Base-by-base conservation (phyloP, 2,797 vertebrate genomes). In the Phoebastria nigripes region DNA sequence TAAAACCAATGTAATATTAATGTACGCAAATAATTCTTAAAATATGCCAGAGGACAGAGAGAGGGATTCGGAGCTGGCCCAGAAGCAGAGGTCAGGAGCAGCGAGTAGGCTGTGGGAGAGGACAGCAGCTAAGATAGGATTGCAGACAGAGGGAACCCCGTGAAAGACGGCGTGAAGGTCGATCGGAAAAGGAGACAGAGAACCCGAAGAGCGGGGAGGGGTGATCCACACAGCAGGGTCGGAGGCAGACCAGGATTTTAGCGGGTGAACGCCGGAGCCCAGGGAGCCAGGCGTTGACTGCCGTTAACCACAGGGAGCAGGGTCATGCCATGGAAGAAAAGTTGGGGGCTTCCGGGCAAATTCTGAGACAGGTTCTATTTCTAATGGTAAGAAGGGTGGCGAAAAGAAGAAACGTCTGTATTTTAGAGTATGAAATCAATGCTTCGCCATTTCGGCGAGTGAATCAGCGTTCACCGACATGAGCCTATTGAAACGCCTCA, bases 121-220 rank as follows among this genome's bases (percentile, higher is more conserved):
- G 19, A 61, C 61, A 24, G 66, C 28, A 17, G 46, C 58, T 17
- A 1, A 1, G 3, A 1, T 0, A 8, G 21, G n/a, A 2, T 0
- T 31, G 37, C 54, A 35, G 51, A 2, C 22, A 12, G 18, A 31
- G 33, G 66, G 62, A 51, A 70, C 39, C 26, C 61, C 37, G 10
- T 1, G 59, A n/a, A 47, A 70, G 51, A 16, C 17, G 20, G 29
- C 29, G 21, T 0, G 24, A 54, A 35, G 52, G 42, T 16, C 59
- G 37, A n/a, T 3, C 5, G 19, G 1, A 1, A 22, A 8, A 15
- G 52, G 31, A 35, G 33, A 21, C 8, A 21, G 52, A 33, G 47
- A 12, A 11, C 7, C 16, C 9, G 8, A 33, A 3, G 9, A 19
- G 29, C 3, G 58, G 22, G 55, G 21, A 6, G 4, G 12, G n/a